Percentiles rank a stretch among this genome's conserved stretches.
Conservation (phyloP, 2,113 vertebrate species). For the Paradisaea rubra region DNA sequence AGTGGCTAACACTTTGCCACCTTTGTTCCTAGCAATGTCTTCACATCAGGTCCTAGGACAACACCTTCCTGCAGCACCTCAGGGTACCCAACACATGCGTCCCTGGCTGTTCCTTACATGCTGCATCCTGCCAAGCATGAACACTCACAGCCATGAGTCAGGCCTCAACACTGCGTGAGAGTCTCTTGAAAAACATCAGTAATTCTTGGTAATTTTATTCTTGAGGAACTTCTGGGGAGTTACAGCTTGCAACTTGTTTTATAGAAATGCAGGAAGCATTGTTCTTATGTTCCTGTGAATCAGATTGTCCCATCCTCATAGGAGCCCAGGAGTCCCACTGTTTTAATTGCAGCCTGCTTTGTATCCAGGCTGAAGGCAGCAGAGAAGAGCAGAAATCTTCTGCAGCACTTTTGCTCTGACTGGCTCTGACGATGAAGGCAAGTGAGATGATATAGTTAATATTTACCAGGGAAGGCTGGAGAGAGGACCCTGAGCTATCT, state of each 20-base stretch:
- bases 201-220: background rate
- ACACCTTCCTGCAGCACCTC: background rate
- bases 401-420: background rate
- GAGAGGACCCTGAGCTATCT: background rate
- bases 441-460: background rate
- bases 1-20: background rate
- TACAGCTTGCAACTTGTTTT: background rate
- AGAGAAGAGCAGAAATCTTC: background rate
- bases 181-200: background rate
- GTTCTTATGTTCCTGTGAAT: background rate
- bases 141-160: background rate
- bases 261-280: background rate
- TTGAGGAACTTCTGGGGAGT: background rate
- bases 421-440: background rate
- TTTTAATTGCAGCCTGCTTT: background rate
- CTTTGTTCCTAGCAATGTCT: background rate
- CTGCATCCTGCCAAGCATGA: background rate
- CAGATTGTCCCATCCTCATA: background rate
- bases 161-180: background rate
- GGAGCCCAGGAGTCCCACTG: background rate
- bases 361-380: background rate
- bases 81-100: background rate
- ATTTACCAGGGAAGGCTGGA: background rate
- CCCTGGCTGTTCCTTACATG: background rate
- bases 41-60: background rate